Evolutionary conservation across 2,888 invertebrate species (phyloP).

Genomic region (Bugula neritina): DNA sequence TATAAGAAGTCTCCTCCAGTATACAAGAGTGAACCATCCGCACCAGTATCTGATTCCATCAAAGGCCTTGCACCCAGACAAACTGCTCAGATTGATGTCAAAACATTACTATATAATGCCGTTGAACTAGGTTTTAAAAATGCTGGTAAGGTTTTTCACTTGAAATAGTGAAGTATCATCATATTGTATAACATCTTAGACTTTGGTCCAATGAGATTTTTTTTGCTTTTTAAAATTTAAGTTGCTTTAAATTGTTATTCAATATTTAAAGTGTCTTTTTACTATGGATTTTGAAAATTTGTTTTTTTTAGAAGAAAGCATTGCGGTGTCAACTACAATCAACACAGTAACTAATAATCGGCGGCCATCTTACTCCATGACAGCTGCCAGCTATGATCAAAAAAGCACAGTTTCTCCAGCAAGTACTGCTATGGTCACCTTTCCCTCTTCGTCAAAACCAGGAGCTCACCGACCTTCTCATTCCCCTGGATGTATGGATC

Average conservation of each 20-base stretch:
- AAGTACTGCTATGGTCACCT: background rate
- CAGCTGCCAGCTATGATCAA: background rate
- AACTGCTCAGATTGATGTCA: background rate
- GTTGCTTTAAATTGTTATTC: too few relatives aligned
- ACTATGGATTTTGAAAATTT: too few relatives aligned
- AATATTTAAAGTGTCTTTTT: too few relatives aligned
- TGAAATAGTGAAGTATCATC: too few relatives aligned
- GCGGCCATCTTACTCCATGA: background rate
- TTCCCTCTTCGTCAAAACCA: background rate
- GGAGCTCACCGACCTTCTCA: background rate
- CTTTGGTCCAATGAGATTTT: too few relatives aligned
- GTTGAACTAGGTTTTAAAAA: slow-evolving; percentile 20
- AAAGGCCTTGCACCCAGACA: background rate
- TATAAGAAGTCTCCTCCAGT: background rate
- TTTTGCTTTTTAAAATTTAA: too few relatives aligned
- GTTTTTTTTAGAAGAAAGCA: too few relatives aligned
- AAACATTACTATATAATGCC: background rate
- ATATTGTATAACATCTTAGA: too few relatives aligned
- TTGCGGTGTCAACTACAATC: too few relatives aligned
- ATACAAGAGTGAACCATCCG: background rate
- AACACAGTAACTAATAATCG: background rate
- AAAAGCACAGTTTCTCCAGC: background rate
- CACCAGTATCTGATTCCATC: background rate
- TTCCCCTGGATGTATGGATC: background rate
- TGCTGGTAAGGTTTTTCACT: slow-evolving; percentile 1